Evolutionary conservation across 2,888 invertebrate species (phyloP).

Genomic region (Synergus gifuensis): DNA sequence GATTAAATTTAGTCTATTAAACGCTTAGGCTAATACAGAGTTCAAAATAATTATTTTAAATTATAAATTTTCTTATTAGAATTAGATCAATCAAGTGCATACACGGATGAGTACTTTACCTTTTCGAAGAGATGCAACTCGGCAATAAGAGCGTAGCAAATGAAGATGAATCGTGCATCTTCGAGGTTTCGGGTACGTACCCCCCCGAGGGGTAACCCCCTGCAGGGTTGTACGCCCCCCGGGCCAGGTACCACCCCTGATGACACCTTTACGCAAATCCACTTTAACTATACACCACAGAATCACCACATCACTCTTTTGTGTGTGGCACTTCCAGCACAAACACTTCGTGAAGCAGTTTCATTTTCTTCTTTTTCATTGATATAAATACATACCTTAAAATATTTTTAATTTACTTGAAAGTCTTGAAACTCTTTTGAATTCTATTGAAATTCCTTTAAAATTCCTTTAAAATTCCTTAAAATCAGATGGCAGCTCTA

Average conservation of each 20-base stretch:
- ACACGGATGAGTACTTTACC: conserved; percentile 78
- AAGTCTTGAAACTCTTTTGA: too few species aligned
- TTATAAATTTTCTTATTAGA: conserved; percentile 1
- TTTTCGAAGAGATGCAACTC: conserved; percentile 83
- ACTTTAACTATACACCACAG: conserved; percentile 67
- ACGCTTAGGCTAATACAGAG: too few species aligned
- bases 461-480: too few species aligned
- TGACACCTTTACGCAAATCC: conserved; percentile 69
- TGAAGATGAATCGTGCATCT: conserved; percentile 83
- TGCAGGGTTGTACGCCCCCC: conserved; percentile 72
- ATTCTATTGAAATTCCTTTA: too few species aligned
- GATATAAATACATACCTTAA: too few species aligned
- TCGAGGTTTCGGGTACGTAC: conserved; percentile 77
- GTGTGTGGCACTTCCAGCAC: conserved; percentile 6
- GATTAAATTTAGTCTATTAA: background rate
- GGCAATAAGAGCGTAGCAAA: conserved; percentile 82
- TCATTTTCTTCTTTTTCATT: background rate
- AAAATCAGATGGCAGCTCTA: too few species aligned
- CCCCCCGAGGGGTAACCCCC: conserved; percentile 72
- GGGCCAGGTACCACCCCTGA: conserved; percentile 76
- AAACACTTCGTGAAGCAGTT: background rate
- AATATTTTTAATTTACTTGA: too few species aligned
- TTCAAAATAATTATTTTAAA: background rate
- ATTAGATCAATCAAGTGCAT: background rate
- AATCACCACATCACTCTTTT: conserved; percentile 57